Evolutionary conservation across 1,140 invertebrate species (phyloP).

Genomic region (Lepidurus arcticus): DNA sequence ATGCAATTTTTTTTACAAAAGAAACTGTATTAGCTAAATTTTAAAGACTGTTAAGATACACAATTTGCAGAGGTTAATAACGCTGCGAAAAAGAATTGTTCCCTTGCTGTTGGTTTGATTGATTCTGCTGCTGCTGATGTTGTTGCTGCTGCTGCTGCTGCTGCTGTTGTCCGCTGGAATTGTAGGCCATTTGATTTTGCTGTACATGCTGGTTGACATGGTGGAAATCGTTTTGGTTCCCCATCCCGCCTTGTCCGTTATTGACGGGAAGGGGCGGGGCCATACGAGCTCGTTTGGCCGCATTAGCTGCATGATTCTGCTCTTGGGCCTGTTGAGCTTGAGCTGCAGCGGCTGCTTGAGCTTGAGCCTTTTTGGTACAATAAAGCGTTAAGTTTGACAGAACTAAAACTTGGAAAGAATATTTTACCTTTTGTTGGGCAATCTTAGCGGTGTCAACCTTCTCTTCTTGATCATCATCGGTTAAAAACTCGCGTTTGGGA

Average conservation of each 20-base stretch:
- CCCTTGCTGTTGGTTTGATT: conserved; percentile 52
- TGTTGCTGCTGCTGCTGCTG: conserved; percentile 48
- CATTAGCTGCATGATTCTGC: conserved; percentile 64
- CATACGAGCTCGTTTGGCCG: conserved; percentile 57
- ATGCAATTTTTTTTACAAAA: no score
- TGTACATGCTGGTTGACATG: conserved; percentile 35
- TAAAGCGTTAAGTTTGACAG: not conserved
- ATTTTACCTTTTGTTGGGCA: conserved; percentile 36
- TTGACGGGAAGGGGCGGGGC: conserved; percentile 44
- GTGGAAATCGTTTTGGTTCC: conserved; percentile 25
- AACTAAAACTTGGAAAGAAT: conserved; percentile 15
- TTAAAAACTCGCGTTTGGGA: conserved; percentile 95
- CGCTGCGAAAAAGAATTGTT: conserved; percentile 7
- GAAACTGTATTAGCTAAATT: not conserved
- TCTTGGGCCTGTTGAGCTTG: conserved; percentile 46
- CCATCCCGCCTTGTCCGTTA: conserved; percentile 37
- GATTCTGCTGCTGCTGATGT: conserved; percentile 47
- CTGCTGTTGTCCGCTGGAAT: conserved; percentile 43
- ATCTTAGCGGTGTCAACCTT: conserved; percentile 73
- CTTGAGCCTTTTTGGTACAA: not conserved
- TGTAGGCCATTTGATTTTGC: conserved; percentile 44
- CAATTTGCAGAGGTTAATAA: not conserved
- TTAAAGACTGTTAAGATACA: not conserved
- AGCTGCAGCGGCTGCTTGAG: not conserved
- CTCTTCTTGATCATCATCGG: conserved; percentile 94